These are phyloP conservation scores for Diplodus puntazzo DNA, from an alignment of 2,797 vertebrate species.

Conservation along the genomic window DNA sequence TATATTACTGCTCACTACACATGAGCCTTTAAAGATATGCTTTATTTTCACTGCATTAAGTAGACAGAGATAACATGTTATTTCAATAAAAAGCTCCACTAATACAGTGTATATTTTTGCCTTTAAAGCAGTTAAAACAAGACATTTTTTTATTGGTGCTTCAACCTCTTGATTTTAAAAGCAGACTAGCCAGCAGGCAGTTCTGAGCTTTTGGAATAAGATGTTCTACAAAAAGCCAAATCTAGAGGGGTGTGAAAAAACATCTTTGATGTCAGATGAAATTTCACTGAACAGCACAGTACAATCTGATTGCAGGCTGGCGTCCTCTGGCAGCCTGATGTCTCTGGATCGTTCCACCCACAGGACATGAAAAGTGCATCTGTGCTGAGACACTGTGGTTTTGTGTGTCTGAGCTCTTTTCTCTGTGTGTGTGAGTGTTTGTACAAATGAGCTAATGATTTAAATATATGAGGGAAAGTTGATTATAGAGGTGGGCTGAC, in stretches of 20 bases:
- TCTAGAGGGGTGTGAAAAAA: constrained; percentile 72
- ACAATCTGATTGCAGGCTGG: constrained; percentile 73
- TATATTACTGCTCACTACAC: neutral
- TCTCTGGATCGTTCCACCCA: constrained; percentile 68
- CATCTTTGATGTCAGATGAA: constrained; percentile 80
- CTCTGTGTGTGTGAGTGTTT: neutral
- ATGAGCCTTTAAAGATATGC: neutral
- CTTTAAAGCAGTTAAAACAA: constrained; percentile 14
- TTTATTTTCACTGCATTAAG: neutral
- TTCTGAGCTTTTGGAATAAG: constrained; percentile 63
- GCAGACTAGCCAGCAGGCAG: constrained; percentile 61
- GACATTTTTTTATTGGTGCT: neutral
- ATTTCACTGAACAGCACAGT: constrained; percentile 74
- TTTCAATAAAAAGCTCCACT: constrained; percentile 11
- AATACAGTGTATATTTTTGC: neutral
- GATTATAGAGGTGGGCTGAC: constrained; percentile 33
- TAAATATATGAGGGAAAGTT: constrained; percentile 36
- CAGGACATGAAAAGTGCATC: constrained; percentile 71
- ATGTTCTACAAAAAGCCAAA: constrained; percentile 62
- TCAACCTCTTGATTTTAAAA: constrained; percentile 47
- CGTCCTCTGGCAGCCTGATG: constrained; percentile 71
- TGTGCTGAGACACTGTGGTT: constrained; percentile 42
- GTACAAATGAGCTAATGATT: constrained; percentile 28
- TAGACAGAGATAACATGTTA: neutral
- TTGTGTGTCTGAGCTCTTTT: neutral